Base-by-base conservation (phyloP, 2,888 invertebrate species). In the Uloborus plumipes region DNA sequence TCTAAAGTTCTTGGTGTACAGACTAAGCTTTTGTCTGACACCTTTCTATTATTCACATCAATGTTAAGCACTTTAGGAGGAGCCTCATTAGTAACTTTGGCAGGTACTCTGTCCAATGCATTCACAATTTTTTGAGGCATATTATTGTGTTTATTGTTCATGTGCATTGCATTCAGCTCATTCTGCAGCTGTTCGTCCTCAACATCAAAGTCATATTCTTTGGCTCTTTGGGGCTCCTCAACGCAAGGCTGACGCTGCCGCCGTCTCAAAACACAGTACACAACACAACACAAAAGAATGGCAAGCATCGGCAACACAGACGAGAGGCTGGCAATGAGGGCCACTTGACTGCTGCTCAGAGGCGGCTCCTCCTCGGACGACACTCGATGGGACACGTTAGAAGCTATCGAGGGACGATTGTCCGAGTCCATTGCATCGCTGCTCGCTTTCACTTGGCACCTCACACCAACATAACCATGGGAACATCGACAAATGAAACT, bases 401-500 rank as follows among this genome's bases (percentile, higher is more conserved):
- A 77, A 13, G 73, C 73, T 18, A 65, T 26, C 39, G 76, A 62
- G 0, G 62, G 61, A 11, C 31, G 51, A 14, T 47, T 59, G 6
- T 58, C 62, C 59, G 50, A 66, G 51, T 59, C 66, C 13, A 39
- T 49, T 18, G 22, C 49, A 14, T 26, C n/a, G 18, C 47, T 13
- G 22, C 15, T 39, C 13, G 18, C 61, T 39, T 18, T 66, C 18
- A 53, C 7, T 49, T 77, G 77, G 71, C 83, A 83, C 39, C 67
- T 50, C 22, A 62, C 61, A 26, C 97, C 97, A 53, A 93, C 92
- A 90, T 96, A 98, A 14, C 97, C 97, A 3, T 94, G 92, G 51
- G 94, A 93, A 89, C 98, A 98, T 86, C 93, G 92, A 91, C 98
- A 98, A 85, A 91, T 90, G 91, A 94, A 98, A 49, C 73, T 72